Percentiles rank a stretch among this genome's conserved stretches.
Evolutionary conservation across 2,797 vertebrate genomes (phyloP).

Genomic region (Leptoclinus maculatus): DNA sequence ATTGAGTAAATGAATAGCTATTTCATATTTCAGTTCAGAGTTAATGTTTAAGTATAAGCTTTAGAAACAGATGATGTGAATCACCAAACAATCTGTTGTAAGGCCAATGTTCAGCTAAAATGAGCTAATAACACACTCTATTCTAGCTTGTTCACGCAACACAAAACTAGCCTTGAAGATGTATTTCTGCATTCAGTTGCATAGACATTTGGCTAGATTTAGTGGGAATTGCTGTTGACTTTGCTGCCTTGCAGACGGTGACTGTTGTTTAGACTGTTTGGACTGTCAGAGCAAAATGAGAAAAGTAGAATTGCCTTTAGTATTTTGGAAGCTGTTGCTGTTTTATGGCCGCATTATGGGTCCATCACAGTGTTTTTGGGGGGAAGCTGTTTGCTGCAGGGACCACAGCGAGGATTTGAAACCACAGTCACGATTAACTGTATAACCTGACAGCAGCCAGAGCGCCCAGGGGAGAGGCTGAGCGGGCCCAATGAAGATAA

Average conservation of each 20-base stretch:
- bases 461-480: constrained; percentile 52
- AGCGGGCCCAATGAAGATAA: constrained; percentile 61
- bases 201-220: not conserved
- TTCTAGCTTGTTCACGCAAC: constrained; percentile 1
- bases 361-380: constrained; percentile 31
- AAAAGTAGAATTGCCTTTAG: constrained; percentile 14
- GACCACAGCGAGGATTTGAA: constrained; percentile 56
- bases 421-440: constrained; percentile 65
- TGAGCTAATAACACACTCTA: not conserved
- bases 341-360: constrained; percentile 26
- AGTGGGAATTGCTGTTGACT: constrained; percentile 5
- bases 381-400: constrained; percentile 41
- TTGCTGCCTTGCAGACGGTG: constrained; percentile 2
- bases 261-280: not conserved
- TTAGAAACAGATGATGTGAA: not conserved
- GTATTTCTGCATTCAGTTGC: constrained; percentile 6
- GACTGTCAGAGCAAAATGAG: not conserved
- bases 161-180: not conserved
- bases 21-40: not conserved
- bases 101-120: constrained; percentile 5
- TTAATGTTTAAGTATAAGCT: not conserved
- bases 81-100: not conserved
- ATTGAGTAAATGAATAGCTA: not conserved
- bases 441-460: constrained; percentile 60
- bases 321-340: constrained; percentile 29